Conservation (phyloP, 2,113 vertebrate species). For the Toxotes chatareus region DNA sequence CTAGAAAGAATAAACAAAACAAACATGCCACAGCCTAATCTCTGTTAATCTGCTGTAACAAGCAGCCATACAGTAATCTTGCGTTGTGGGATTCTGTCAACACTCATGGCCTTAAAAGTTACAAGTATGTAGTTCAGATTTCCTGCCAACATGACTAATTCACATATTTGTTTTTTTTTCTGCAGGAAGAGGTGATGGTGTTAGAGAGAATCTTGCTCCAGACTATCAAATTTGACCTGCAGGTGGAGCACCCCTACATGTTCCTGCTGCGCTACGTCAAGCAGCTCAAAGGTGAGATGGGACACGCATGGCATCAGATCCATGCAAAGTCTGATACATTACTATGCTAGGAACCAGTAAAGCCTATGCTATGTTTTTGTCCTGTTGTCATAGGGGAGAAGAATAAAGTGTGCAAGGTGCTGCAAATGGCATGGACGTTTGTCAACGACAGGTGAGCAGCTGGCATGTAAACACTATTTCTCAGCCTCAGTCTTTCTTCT, state of each 20-base stretch:
- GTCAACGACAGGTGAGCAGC: constrained; percentile 94
- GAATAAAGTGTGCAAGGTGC: constrained; percentile 97
- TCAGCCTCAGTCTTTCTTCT: not conserved
- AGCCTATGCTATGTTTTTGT: not conserved
- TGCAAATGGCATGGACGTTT: constrained; percentile 99
- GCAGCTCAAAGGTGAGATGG: constrained; percentile 93
- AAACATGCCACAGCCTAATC: not conserved
- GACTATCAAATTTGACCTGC: constrained; percentile 98
- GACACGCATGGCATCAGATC: not conserved
- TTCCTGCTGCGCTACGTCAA: constrained; percentile 98
- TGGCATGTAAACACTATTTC: not conserved
- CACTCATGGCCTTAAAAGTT: not conserved
- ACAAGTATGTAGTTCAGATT: not conserved
- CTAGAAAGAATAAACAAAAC: not conserved
- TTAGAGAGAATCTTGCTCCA: constrained; percentile 96
- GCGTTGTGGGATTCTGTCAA: not conserved
- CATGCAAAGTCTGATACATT: not conserved
- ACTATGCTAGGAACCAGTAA: not conserved
- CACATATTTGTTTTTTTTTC: not conserved
- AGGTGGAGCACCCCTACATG: constrained; percentile 98
- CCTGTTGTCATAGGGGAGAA: constrained; percentile 89
- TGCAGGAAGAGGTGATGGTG: constrained; percentile 98
- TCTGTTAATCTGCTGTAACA: not conserved
- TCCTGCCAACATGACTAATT: not conserved
- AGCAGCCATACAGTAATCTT: not conserved